Evolutionary conservation across 2,797 vertebrate genomes (phyloP), one percentile per base, ranked within the genome.

Genomic region (Thaleichthys pacificus): DNA sequence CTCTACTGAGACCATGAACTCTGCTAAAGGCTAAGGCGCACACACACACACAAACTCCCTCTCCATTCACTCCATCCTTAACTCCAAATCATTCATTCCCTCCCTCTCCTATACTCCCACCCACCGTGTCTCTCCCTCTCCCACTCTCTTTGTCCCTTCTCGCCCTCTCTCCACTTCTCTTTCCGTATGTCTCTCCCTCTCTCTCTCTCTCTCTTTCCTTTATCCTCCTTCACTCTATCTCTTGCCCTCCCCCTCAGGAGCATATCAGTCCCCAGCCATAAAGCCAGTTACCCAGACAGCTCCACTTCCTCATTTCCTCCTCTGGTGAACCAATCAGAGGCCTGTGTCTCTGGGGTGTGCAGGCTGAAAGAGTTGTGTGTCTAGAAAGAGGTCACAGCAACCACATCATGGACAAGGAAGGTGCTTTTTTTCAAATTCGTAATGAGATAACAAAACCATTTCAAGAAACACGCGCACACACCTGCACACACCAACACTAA

Each of bases 1-100:
- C 11, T n/a, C 12, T 2, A 49, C 64, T 22, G n/a, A 32, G 72
- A 30, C 69, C 66, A 66, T 71, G 56, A 78, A 71, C 68, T 71
- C 15, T 28, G 54, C 3, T 57, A 19, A n/a, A 21, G 56, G 19
- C 56, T n/a, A n/a, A 5, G n/a, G 4, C 19, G 5, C 35, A 2
- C 38, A 57, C 19, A n/a, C 56, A 57, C 15, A 17, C 54, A 7
- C 22, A 17, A 32, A 22, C 24, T 28, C 15, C 9, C 61, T 73
- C 63, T 12, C 47, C 61, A 51, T 17, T 74, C 42, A 28, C 63
- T 51, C 58, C 22, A 15, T 19, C 57, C 56, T 3, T 17, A 9
- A 58, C 15, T 15, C 51, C 49, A 57, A 54, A 17, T 77, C 47
- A 30, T 58, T 38, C 51, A 28, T 15, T 14, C 57, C 61, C 4